phyloP scores from a whole-genome alignment of 2,113 vertebrate species.

The Chloebia gouldiae region DNA sequence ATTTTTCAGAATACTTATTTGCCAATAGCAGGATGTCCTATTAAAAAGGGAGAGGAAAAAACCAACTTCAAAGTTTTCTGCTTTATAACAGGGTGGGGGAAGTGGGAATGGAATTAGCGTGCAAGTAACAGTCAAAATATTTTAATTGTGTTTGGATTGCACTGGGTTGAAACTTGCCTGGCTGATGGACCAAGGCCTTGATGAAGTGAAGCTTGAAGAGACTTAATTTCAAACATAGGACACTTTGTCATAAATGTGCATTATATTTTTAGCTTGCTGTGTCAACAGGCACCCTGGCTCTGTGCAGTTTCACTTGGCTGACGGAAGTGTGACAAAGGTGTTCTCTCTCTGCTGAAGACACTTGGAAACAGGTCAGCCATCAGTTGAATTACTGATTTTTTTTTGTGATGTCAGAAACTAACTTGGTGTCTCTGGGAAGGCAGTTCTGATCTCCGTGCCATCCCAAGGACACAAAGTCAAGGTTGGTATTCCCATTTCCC shows the following conservation, averaged over 20 bases:
- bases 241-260: background rate
- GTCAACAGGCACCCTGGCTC: background rate
- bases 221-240: background rate
- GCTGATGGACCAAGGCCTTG: background rate
- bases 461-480: background rate
- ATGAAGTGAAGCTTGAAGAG: background rate
- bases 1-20: background rate
- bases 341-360: background rate
- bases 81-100: background rate
- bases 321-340: background rate
- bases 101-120: background rate
- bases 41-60: background rate
- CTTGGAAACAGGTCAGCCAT: background rate
- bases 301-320: background rate
- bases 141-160: background rate
- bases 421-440: background rate
- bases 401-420: background rate
- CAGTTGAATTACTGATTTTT: background rate
- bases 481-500: background rate
- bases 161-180: background rate
- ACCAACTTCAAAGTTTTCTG: background rate
- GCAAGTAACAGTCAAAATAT: background rate
- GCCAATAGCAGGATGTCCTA: background rate
- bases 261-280: background rate
- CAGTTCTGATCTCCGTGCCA: background rate